Evolutionary conservation across 2,113 vertebrate species (phyloP).

Genomic region (Ammodytes dubius): DNA sequence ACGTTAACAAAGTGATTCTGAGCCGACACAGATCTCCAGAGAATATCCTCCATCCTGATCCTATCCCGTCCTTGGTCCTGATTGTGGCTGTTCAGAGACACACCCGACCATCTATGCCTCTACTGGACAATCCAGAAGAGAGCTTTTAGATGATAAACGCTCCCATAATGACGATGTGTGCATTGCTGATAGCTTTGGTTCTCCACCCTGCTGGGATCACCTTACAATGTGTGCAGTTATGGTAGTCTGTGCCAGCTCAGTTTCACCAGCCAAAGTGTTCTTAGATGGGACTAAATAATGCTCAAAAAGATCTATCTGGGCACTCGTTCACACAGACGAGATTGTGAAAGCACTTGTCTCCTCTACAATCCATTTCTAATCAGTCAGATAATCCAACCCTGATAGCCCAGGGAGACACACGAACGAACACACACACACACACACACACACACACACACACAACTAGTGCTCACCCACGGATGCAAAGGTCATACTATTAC

Average conservation of each 20-base stretch:
- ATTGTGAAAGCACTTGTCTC: conserved; percentile 6
- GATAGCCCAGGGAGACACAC: conserved; percentile 8
- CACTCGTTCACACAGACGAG: neutral
- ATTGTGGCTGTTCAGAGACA: conserved; percentile 29
- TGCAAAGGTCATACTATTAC: conserved; percentile 41
- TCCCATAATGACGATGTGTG: conserved; percentile 16
- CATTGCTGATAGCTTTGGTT: conserved; percentile 30
- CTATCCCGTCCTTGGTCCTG: conserved; percentile 17
- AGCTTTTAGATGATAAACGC: neutral
- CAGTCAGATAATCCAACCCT: conserved; percentile 23
- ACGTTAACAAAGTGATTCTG: neutral
- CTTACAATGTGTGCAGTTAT: conserved; percentile 2
- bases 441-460: conserved; percentile 10
- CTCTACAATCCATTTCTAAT: conserved; percentile 3
- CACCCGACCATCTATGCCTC: conserved; percentile 8
- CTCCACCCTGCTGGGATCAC: conserved; percentile 54
- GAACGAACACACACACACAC: neutral
- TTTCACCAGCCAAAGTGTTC: neutral
- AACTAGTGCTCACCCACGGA: neutral
- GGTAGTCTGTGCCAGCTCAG: neutral
- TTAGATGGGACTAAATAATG: neutral
- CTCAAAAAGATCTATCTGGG: neutral
- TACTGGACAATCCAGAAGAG: neutral
- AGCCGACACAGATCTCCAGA: neutral
- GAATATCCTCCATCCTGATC: neutral